A percentile compares a stretch with the other conserved stretches of the same genome.
Evolutionary conservation across 2,113 vertebrate genomes (phyloP).

Genomic region (Leucoraja erinaceus): DNA sequence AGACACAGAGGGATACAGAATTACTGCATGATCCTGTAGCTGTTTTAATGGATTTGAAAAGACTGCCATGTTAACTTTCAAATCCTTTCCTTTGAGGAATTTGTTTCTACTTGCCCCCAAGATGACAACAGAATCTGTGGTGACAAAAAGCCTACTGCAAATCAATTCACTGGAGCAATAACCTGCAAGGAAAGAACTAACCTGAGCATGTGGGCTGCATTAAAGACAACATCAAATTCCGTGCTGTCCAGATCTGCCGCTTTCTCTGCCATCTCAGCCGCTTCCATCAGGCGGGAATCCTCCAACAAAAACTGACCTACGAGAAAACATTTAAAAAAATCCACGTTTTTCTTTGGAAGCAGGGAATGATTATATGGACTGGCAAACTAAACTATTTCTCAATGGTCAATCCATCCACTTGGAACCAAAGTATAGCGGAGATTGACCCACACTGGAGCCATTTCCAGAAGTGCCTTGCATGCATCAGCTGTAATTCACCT

Average conservation of each 20-base stretch:
- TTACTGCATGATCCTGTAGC: slow-evolving; percentile 17
- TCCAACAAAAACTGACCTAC: slow-evolving; percentile 95
- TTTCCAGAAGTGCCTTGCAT: background rate
- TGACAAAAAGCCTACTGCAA: background rate
- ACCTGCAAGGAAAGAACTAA: slow-evolving; percentile 48
- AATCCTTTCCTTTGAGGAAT: background rate
- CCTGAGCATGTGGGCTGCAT: slow-evolving; percentile 97
- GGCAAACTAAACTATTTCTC: background rate
- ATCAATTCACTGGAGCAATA: background rate
- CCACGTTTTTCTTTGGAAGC: background rate
- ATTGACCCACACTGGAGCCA: background rate
- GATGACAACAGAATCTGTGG: background rate
- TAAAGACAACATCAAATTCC: slow-evolving; percentile 97
- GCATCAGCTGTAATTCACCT: too few species aligned
- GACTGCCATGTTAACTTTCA: background rate
- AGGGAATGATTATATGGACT: background rate
- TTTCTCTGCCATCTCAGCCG: slow-evolving; percentile 95
- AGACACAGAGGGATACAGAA: slow-evolving; percentile 6
- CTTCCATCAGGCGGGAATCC: slow-evolving; percentile 84
- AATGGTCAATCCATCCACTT: background rate
- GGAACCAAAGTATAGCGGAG: background rate
- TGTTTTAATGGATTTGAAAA: slow-evolving; percentile 24
- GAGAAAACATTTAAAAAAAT: slow-evolving; percentile 6
- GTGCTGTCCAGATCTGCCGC: slow-evolving; percentile 80
- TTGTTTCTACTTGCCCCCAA: background rate